Percentiles rank a stretch among this genome's conserved stretches.
These are phyloP conservation scores for Gonatopus flavifemur DNA, from an alignment of 1,140 invertebrate genomes.

Conservation along the genomic window DNA sequence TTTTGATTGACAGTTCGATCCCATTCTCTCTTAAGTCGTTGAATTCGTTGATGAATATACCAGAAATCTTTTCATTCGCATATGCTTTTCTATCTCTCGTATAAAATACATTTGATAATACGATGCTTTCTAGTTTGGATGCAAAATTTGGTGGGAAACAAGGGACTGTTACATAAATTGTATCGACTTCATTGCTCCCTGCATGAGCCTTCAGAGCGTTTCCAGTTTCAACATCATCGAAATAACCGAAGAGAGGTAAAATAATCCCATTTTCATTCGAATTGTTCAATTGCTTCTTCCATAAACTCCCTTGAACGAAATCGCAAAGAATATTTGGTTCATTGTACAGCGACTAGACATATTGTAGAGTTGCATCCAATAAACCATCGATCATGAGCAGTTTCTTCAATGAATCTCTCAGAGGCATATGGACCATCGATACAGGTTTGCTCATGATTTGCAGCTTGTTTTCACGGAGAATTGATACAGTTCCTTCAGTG, in stretches of 20 bases:
- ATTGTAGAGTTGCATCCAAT: background rate
- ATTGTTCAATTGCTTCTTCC: background rate
- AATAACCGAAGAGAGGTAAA: slow-evolving; percentile 1
- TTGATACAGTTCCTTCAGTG: too few relatives aligned
- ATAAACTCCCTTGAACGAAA: slow-evolving; percentile 2
- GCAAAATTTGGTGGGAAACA: too few relatives aligned
- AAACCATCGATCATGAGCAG: background rate
- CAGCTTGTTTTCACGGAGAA: too few relatives aligned
- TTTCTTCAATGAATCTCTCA: background rate
- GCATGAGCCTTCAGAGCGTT: background rate
- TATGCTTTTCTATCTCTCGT: background rate
- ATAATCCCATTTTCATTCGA: background rate
- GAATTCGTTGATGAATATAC: background rate
- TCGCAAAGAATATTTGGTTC: too few relatives aligned
- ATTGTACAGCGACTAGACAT: background rate
- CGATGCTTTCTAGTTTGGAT: background rate
- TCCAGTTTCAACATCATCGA: background rate
- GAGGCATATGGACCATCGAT: background rate
- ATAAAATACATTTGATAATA: background rate
- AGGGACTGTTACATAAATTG: background rate
- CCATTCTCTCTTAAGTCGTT: background rate
- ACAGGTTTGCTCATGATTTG: too few relatives aligned
- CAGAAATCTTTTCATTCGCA: background rate
- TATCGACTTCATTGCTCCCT: background rate
- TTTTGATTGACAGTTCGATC: background rate